Percentiles rank a stretch among this genome's conserved stretches.
These are phyloP conservation scores for Nematopogon swammerdamellus DNA, from an alignment of 2,888 invertebrate species.

Conservation along the genomic window DNA sequence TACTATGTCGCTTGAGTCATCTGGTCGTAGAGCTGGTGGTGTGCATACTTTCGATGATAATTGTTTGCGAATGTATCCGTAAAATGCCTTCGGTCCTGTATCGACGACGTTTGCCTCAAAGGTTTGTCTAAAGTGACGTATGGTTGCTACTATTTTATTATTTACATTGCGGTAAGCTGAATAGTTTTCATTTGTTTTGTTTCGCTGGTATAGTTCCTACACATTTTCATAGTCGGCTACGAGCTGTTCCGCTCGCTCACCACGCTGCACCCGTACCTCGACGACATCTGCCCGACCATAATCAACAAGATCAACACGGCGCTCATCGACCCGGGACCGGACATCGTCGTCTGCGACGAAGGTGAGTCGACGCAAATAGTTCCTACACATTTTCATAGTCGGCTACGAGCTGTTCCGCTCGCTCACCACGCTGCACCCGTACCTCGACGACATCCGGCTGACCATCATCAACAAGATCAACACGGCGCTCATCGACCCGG, in stretches of 20 bases:
- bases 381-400: slow-evolving; percentile 73
- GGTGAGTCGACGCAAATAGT: slow-evolving; percentile 71
- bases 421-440: slow-evolving; percentile 48
- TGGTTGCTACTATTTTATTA: no score
- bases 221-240: slow-evolving; percentile 77
- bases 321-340: slow-evolving; percentile 68
- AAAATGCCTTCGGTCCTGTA: no score
- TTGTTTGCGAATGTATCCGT: no score
- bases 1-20: no score
- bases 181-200: no score
- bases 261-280: slow-evolving; percentile 34
- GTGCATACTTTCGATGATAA: no score
- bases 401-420: slow-evolving; percentile 79
- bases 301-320: slow-evolving; percentile 44
- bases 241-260: slow-evolving; percentile 72
- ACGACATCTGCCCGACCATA: slow-evolving; percentile 32
- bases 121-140: no score
- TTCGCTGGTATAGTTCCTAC: no score
- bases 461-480: slow-evolving; percentile 41
- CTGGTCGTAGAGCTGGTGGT: no score
- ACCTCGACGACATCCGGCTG: slow-evolving; percentile 30
- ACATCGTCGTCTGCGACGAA: slow-evolving; percentile 87
- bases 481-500: slow-evolving; percentile 56
- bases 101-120: no score
- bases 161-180: no score